Base-by-base conservation (phyloP, 2,888 invertebrate species). In the Dolomedes plantarius region DNA sequence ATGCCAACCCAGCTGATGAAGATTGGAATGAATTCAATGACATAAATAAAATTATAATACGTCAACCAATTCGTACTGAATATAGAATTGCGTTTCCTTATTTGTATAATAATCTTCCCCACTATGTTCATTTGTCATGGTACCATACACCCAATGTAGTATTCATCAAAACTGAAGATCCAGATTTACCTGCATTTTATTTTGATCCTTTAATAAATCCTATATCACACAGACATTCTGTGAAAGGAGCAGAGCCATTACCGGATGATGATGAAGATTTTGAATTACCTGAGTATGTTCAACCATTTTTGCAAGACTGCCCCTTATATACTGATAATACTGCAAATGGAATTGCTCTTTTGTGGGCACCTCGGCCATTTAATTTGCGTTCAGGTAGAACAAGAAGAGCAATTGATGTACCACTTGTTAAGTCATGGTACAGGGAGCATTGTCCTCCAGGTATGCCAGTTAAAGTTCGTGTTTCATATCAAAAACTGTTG, bases 11-110 rank as follows among this genome's bases (percentile, higher is more conserved):
- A 75, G 97, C 97, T 0, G 99, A 99, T 93, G 99, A 99, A 92
- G 99, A 99, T 91, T 99, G 99, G 99, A 99, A 99, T 92, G 99
- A 99, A 92, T 99, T 99, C 91, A 99, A 99, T 93, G 99, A 99
- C 91, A 99, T 99, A 89, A 99, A 99, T 92, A 99, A 99, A 93
- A 99, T 99, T 90, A 99, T 99, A 88, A 99, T 99, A 89, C 94
- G 99, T 9, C 99, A 99, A 91, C 99, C 99, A 1, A 97, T 99
- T 89, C 94, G 99, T 88, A 99, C 99, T 0, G 99, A 99, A 92
- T 99, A 99, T 91, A 94, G 99, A 89, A 99, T 99, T 91, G 99
- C 99, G 0, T 99, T 99, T 92, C 99, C 99, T 0, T 99, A 98
- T 92, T 93, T 99, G 89, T 99, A 99, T 93, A 99, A 99, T 92